Evolutionary conservation across 1,140 invertebrate genomes (phyloP).

Genomic region (Thalassaphorura encarpata): DNA sequence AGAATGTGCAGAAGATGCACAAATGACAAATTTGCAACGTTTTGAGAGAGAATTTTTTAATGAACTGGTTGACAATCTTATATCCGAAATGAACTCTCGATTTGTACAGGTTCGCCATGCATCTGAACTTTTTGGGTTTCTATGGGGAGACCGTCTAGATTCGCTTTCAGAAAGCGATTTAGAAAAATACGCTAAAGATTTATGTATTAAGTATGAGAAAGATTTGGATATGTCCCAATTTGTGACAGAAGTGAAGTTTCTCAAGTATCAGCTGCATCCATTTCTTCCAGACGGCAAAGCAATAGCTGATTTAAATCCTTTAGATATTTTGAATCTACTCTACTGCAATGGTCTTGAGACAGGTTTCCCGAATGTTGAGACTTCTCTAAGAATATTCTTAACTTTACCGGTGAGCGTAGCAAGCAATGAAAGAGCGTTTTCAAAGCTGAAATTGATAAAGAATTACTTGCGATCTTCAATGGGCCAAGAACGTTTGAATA

Average conservation of each 20-base stretch:
- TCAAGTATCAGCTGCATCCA: background rate
- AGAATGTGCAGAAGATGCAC: background rate
- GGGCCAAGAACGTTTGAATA: no score
- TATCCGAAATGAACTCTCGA: background rate
- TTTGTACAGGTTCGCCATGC: background rate
- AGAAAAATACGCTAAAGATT: background rate
- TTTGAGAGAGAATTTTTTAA: background rate
- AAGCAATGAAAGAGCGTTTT: background rate
- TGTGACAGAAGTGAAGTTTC: background rate
- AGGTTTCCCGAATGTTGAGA: background rate
- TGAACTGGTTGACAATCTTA: background rate
- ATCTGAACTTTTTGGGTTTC: background rate
- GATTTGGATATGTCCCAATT: background rate
- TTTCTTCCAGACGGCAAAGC: background rate
- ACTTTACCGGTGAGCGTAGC: background rate
- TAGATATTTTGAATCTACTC: background rate
- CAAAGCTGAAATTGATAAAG: background rate
- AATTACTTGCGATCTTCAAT: no score
- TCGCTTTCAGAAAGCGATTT: background rate
- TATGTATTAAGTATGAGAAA: background rate
- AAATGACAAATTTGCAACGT: background rate
- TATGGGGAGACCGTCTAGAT: background rate
- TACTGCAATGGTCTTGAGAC: background rate
- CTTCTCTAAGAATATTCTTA: background rate
- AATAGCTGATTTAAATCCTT: background rate